Evolutionary conservation across 2,113 vertebrate genomes (phyloP), one percentile per base, ranked within the genome.

Genomic region (Ancistrus triradiatus): DNA sequence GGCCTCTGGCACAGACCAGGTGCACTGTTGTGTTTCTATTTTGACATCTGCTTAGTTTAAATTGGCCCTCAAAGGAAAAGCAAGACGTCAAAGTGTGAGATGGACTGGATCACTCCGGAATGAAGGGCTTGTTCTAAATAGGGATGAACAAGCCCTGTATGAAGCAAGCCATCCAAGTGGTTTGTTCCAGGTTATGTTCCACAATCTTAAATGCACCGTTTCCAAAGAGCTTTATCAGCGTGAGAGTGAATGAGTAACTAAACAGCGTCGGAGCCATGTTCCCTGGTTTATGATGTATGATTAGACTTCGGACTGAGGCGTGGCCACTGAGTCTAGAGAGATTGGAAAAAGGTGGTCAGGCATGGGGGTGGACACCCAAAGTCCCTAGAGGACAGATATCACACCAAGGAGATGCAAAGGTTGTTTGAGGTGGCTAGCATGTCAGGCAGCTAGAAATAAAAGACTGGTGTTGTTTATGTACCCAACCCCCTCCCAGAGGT

Each of bases 241-340:
- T 4, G 2, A 6, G 48, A 37, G 73, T 76, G n/a, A 76, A 69
- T 72, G 57, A 66, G 47, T 73, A 67, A 76, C 61, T 7, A 2
- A 44, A 37, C 37, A 46, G 15, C 42, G 56, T 19, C 22, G 6
- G n/a, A 59, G 53, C 43, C 11, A 2, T 24, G 8, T 15, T 50
- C 3, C n/a, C 14, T 33, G 17, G 57, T 18, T 31, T 18, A 19
- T 42, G 56, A 51, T 52, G 48, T 19, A 22, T 31, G 19, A 48
- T 19, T 46, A 69, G 69, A 76, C 74, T 76, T 69, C 71, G 66
- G 11, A 28, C 74, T 17, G 58, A 73, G 69, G 74, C 6, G 56
- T 18, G 66, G 50, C 46, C 11, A 7, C 18, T 46, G 24, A 22
- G 13, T 31, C 28, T 38, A 27, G 17, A 59, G 37, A 24, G 52